Percentiles rank a stretch among this genome's conserved stretches.
Evolutionary conservation across 35 echinoderm and acorn worm species (phyloP).

Genomic region (Stichopus chloronotus): DNA sequence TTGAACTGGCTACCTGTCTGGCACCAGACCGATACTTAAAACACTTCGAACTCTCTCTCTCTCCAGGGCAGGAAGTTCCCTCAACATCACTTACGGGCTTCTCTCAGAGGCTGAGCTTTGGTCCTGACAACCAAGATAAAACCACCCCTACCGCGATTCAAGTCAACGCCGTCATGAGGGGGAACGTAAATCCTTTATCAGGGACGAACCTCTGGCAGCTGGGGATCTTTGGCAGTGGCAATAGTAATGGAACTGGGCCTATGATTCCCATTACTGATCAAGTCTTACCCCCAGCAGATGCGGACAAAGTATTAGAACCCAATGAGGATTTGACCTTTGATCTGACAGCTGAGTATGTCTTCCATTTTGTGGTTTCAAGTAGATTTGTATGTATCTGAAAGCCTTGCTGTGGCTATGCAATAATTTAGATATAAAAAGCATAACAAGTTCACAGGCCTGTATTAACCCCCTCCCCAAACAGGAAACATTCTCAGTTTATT

Average conservation of each 20-base stretch:
- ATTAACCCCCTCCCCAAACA: too few species aligned
- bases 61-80: neutral
- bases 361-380: too few species aligned
- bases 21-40: too few species aligned
- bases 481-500: too few species aligned
- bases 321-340: constrained; percentile 30
- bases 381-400: too few species aligned
- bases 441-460: too few species aligned
- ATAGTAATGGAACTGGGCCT: neutral
- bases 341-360: constrained; percentile 22
- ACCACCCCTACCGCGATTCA: constrained; percentile 4
- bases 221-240: constrained; percentile 18
- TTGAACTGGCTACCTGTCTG: too few species aligned
- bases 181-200: neutral
- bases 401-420: too few species aligned
- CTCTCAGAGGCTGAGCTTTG: neutral
- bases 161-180: neutral
- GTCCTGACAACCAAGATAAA: neutral
- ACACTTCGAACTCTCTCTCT: neutral
- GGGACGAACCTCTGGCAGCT: constrained; percentile 38
- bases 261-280: neutral
- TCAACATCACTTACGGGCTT: neutral
- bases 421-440: too few species aligned
- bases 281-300: constrained; percentile 7
- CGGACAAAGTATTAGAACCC: neutral